Percentiles rank a stretch among this genome's conserved stretches.
These are phyloP conservation scores for Myopa tessellatipennis DNA, from an alignment of 2,888 invertebrate genomes.

Conservation along the genomic window DNA sequence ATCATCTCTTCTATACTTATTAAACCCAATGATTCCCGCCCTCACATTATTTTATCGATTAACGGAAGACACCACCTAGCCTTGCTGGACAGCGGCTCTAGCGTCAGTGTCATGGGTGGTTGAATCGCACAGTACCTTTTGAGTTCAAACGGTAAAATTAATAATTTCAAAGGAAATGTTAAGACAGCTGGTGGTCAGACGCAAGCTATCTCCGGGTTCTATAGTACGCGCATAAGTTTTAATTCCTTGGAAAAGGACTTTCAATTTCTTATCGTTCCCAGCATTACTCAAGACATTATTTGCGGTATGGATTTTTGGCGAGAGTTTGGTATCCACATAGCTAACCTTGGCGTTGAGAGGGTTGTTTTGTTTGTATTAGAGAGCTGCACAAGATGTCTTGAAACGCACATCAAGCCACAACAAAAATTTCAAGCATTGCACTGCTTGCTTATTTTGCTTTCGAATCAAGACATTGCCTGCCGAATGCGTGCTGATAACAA, in stretches of 20 bases:
- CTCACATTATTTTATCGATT: not conserved
- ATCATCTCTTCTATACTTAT: not conserved
- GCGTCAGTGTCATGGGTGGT: constrained; percentile 7
- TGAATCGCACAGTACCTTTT: not conserved
- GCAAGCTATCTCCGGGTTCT: not conserved
- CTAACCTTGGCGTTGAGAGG: not conserved
- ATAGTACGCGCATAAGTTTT: not conserved
- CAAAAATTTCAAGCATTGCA: no score
- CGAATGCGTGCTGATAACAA: no score
- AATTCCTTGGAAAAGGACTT: not conserved
- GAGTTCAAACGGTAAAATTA: not conserved
- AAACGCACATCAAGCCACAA: no score
- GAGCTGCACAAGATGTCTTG: no score
- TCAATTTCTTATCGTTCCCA: not conserved
- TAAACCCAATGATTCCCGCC: not conserved
- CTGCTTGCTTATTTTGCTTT: no score
- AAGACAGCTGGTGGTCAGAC: constrained; percentile 4
- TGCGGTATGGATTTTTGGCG: not conserved
- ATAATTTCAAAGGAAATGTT: not conserved
- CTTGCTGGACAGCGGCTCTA: not conserved
- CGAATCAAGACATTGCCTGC: no score
- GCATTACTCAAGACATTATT: not conserved
- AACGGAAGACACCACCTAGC: not conserved
- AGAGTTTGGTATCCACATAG: not conserved
- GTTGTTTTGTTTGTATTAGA: not conserved